Evolutionary conservation across 2,888 invertebrate genomes (phyloP).

Genomic region (Dyspetes luteomarginatus): DNA sequence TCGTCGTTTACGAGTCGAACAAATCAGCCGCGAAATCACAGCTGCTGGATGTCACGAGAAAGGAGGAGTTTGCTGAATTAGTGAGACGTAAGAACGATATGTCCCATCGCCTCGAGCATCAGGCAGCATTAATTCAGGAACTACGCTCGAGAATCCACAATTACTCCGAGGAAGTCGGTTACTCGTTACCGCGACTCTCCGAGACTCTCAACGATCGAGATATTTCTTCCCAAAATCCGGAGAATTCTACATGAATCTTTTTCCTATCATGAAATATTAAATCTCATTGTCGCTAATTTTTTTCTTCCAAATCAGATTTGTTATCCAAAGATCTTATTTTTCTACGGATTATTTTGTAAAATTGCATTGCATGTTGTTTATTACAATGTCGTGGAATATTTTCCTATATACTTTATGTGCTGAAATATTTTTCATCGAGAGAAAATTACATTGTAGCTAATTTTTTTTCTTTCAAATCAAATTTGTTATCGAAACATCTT

Average conservation of each 20-base stretch:
- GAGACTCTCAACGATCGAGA: constrained; percentile 25
- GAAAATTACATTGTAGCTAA: neutral
- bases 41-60: constrained; percentile 56
- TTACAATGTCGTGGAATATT: neutral
- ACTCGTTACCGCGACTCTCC: constrained; percentile 29
- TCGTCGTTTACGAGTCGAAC: constrained; percentile 65
- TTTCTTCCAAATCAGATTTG: neutral
- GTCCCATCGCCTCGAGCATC: constrained; percentile 63
- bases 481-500: neutral
- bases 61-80: constrained; percentile 62
- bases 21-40: constrained; percentile 62
- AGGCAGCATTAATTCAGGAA: constrained; percentile 67
- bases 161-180: constrained; percentile 61
- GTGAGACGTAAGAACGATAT: constrained; percentile 64
- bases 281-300: neutral
- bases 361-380: neutral
- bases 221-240: neutral
- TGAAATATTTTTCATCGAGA: neutral
- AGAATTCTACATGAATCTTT: constrained; percentile 24
- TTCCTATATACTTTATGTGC: neutral
- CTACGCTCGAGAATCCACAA: constrained; percentile 62
- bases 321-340: neutral
- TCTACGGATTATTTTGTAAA: neutral
- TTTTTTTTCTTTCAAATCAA: neutral
- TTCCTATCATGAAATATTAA: neutral